A percentile compares a stretch with the other conserved stretches of the same genome.
These are phyloP conservation scores for Philotrypesis tridentata DNA, from an alignment of 1,140 invertebrate species.

Conservation along the genomic window DNA sequence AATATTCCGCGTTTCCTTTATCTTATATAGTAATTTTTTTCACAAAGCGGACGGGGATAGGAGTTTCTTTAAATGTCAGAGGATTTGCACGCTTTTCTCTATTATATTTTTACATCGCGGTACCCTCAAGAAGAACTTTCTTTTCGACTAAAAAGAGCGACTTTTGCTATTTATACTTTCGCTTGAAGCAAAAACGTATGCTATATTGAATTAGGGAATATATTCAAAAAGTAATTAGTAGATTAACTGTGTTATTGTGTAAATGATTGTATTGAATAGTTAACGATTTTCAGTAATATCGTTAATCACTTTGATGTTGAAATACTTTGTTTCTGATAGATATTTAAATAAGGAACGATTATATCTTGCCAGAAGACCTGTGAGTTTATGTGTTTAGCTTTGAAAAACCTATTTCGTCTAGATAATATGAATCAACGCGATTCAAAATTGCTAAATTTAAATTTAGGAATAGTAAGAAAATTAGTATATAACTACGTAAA, in stretches of 20 bases:
- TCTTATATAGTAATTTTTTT: background rate
- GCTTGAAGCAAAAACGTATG: background rate
- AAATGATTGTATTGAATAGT: slow-evolving; percentile 16
- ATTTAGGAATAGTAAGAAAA: background rate
- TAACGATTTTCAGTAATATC: background rate
- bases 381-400: background rate
- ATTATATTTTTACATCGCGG: background rate
- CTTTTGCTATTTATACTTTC: background rate
- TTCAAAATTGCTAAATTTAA: background rate
- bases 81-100: background rate
- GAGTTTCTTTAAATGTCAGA: slow-evolving; percentile 24
- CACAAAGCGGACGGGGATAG: slow-evolving; percentile 20
- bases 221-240: background rate
- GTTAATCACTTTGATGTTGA: slow-evolving; percentile 18
- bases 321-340: slow-evolving; percentile 16
- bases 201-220: slow-evolving; percentile 27
- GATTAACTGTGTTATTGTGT: slow-evolving; percentile 5
- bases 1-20: background rate
- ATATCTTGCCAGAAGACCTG: background rate
- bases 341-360: slow-evolving; percentile 26
- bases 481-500: background rate
- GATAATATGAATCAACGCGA: background rate
- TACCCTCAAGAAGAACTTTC: slow-evolving; percentile 22
- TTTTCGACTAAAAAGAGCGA: background rate
- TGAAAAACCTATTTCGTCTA: slow-evolving; percentile 3